These are phyloP conservation scores for Drosophila pegasa DNA, from an alignment of 2,888 invertebrate genomes.

Conservation along the genomic window DNA sequence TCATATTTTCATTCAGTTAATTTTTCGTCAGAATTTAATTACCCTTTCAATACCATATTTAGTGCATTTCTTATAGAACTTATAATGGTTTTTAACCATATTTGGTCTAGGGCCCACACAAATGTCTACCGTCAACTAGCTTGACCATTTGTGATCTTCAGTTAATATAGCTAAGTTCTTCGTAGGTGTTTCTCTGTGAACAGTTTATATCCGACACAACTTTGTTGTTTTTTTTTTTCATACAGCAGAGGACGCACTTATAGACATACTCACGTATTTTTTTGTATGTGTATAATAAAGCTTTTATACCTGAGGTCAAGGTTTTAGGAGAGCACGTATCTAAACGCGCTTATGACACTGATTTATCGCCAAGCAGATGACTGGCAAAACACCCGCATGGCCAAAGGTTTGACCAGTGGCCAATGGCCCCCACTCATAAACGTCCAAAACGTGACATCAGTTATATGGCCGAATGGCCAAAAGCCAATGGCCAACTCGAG, in stretches of 20 bases:
- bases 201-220: background rate
- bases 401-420: slow-evolving; percentile 15
- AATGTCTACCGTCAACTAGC: background rate
- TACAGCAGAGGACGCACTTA: background rate
- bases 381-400: slow-evolving; percentile 46
- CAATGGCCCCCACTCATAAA: slow-evolving; percentile 20
- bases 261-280: slow-evolving; percentile 2
- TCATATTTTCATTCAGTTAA: no score
- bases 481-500: slow-evolving; percentile 40
- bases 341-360: slow-evolving; percentile 28
- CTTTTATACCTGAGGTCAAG: slow-evolving; percentile 46
- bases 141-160: slow-evolving; percentile 4
- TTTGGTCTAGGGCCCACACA: slow-evolving; percentile 2
- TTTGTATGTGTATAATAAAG: slow-evolving; percentile 1
- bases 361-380: slow-evolving; percentile 39
- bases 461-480: slow-evolving; percentile 27
- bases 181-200: background rate
- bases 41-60: no score
- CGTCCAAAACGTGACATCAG: slow-evolving; percentile 42
- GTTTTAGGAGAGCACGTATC: slow-evolving; percentile 44
- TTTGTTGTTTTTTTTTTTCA: background rate
- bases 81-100: background rate
- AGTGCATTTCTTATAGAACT: no score
- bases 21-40: no score
- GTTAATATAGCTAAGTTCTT: background rate